Evolutionary conservation across 2,113 vertebrate species (phyloP).

Genomic region (Syngnathus floridae): DNA sequence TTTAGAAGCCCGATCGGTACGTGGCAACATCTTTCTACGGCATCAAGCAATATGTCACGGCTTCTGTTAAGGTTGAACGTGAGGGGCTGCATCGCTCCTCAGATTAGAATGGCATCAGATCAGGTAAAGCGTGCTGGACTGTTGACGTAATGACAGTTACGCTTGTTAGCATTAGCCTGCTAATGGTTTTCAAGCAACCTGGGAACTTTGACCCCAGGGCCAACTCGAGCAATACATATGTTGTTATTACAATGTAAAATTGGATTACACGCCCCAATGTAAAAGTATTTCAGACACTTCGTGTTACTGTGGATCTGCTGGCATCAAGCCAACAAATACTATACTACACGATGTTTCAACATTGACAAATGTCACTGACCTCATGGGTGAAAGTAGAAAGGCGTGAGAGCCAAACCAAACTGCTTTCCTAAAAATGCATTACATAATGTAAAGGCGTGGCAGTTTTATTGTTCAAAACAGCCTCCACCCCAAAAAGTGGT

Average conservation of each 20-base stretch:
- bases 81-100: conserved; percentile 44
- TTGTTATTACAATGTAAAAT: background rate
- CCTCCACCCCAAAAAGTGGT: background rate
- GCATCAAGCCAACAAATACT: background rate
- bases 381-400: background rate
- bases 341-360: background rate
- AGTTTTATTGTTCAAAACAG: background rate
- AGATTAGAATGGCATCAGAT: conserved; percentile 66
- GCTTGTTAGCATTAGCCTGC: conserved; percentile 34
- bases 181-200: background rate
- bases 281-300: background rate
- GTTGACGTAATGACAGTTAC: background rate
- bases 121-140: conserved; percentile 54
- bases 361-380: background rate
- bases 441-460: background rate
- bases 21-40: background rate
- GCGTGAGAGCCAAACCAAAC: background rate
- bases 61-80: conserved; percentile 44
- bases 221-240: background rate
- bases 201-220: background rate
- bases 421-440: background rate
- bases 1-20: background rate
- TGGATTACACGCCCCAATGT: background rate
- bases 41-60: conserved; percentile 26
- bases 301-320: background rate